Base-by-base conservation (phyloP, 2,888 invertebrate genomes). In the Pandemis corylana region DNA sequence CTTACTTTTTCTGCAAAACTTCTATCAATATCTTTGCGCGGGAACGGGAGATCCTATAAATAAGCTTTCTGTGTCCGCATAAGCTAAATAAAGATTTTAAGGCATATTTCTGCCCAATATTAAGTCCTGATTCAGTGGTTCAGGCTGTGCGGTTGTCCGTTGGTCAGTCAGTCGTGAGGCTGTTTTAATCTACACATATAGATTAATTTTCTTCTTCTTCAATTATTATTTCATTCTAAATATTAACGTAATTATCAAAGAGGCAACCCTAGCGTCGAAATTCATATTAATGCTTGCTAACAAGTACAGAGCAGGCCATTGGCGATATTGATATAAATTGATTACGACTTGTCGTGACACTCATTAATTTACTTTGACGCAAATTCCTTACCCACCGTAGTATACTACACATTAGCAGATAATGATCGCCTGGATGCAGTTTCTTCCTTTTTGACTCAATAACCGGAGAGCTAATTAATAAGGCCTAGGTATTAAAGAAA, bases 321-420 rank as follows among this genome's bases (percentile, higher is more conserved):
- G 92, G 89, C 90, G 88, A 91, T 94, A 94, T 94, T 94, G 93
- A 94, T 94, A 94, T 94, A 93, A 94, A 94, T 94, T 94, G 93
- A 92, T 93, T 90, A 91, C 85, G 88, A 87, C 87, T 91, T 87
- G 90, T 59, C 59, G 28, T 89, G 89, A 90, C 90, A 87, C 87
- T 90, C 90, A 92, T 91, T 90, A 91, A 89, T 89, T 89, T 87
- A 84, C 82, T 78, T 79, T 77, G 85, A 88, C 86, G 89, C 89
- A 89, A 90, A 93, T 91, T 90, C 85, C 88, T 90, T 90, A 90
- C 91, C 90, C 87, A 84, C 83, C 84, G 80, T 83, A 85, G 56
- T 20, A 15, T 56, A 59, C 59, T 59, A 12, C 12, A 59, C 59
- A 28, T 56, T 56, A 28, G 59, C 28, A 59, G 28, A 7, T 56